Conservation (phyloP, 2,113 vertebrate species). For the Hydrolagus affinis region DNA sequence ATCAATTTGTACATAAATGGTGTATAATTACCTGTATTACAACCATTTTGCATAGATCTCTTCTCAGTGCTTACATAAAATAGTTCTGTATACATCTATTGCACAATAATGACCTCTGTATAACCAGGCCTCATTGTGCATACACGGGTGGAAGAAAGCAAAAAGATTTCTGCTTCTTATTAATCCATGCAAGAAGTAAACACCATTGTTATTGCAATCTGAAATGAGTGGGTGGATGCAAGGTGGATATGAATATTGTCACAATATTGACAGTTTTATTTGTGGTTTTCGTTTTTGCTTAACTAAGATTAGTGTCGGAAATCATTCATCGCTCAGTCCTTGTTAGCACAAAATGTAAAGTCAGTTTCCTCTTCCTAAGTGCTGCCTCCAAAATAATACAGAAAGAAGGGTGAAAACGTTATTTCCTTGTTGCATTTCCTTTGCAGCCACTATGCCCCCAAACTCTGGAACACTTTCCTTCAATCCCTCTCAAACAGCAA, state of each 20-base stretch:
- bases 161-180: neutral
- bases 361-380: neutral
- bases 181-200: neutral
- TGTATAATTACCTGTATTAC: neutral
- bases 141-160: too few species aligned
- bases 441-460: too few species aligned
- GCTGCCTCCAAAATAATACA: neutral
- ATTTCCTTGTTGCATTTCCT: too few species aligned
- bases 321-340: neutral
- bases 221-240: neutral
- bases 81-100: too few species aligned
- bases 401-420: neutral
- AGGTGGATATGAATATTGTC: neutral
- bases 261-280: neutral
- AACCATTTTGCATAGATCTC: neutral
- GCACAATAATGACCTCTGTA: neutral
- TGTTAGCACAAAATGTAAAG: neutral
- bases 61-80: neutral
- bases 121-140: neutral
- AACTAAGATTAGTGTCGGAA: neutral
- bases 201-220: neutral
- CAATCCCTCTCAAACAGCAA: too few species aligned
- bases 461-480: too few species aligned
- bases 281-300: neutral
- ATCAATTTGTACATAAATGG: neutral